Conservation (phyloP, 2,113 vertebrate species). For the Xiphophorus maculatus region DNA sequence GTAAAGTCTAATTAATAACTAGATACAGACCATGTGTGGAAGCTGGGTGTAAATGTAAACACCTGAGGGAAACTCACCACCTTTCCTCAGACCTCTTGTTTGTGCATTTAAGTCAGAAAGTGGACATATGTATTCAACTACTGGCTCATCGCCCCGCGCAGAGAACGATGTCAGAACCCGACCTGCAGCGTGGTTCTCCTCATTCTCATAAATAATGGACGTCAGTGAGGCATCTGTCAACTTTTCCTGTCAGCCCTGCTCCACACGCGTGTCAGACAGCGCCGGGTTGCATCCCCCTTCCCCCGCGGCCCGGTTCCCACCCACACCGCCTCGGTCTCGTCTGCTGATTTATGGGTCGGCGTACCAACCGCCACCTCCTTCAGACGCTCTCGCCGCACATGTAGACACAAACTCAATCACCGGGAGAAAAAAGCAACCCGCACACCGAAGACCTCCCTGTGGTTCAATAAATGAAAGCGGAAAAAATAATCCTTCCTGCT, state of each 20-base stretch:
- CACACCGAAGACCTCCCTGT: constrained; percentile 40
- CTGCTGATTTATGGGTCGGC: constrained; percentile 60
- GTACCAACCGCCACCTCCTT: constrained; percentile 8
- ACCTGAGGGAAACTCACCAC: not conserved
- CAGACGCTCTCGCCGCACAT: not conserved
- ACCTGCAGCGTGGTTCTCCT: constrained; percentile 55
- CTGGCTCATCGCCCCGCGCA: constrained; percentile 12
- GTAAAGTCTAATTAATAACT: not conserved
- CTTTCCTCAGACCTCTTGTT: not conserved
- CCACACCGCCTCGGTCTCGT: constrained; percentile 51
- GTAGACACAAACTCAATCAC: constrained; percentile 39
- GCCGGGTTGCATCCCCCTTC: constrained; percentile 49
- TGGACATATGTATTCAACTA: not conserved
- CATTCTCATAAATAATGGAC: constrained; percentile 78
- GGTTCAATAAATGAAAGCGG: constrained; percentile 41
- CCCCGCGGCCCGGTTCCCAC: constrained; percentile 30
- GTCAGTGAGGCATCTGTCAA: constrained; percentile 71
- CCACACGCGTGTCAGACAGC: constrained; percentile 67
- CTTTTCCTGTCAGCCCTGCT: constrained; percentile 66
- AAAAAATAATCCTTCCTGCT: not conserved
- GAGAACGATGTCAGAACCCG: constrained; percentile 50
- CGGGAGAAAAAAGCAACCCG: constrained; percentile 1
- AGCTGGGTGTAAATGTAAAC: not conserved
- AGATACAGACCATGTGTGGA: not conserved
- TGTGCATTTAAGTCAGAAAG: constrained; percentile 2